Evolutionary conservation across 2,797 vertebrate species (phyloP).

Genomic region (Monodelphis domestica): DNA sequence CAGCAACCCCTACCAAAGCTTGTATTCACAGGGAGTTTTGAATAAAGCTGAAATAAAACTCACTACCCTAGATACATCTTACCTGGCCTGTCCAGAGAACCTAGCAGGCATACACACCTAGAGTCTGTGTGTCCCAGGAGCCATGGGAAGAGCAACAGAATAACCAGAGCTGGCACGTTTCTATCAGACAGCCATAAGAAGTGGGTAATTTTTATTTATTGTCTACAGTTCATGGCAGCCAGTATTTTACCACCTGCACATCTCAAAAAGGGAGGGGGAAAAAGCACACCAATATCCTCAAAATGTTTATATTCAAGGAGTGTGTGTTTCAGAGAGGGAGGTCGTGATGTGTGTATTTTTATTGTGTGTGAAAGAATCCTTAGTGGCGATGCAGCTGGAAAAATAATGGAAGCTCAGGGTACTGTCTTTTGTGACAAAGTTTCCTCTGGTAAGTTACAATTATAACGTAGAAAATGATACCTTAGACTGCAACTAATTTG

Average conservation of each 20-base stretch:
- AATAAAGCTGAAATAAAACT: neutral
- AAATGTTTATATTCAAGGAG: conserved; percentile 84
- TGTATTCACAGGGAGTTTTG: neutral
- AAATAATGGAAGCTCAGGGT: conserved; percentile 82
- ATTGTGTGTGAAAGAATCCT: conserved; percentile 81
- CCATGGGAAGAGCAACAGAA: conserved; percentile 48
- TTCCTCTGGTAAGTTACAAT: conserved; percentile 84
- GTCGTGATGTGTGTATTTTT: conserved; percentile 80
- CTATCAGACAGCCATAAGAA: conserved; percentile 76
- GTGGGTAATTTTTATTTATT: conserved; percentile 75
- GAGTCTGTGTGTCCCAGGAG: conserved; percentile 38
- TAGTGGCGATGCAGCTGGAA: conserved; percentile 81
- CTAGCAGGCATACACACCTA: conserved; percentile 54
- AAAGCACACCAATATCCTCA: conserved; percentile 83
- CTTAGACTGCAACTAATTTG: conserved; percentile 81
- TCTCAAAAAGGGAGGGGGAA: conserved; percentile 75
- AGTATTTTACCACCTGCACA: conserved; percentile 84
- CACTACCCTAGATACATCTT: neutral
- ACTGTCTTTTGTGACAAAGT: conserved; percentile 85
- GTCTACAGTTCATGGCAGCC: conserved; percentile 79
- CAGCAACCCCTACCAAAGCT: neutral
- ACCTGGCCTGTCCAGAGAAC: conserved; percentile 54
- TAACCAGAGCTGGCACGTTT: conserved; percentile 65
- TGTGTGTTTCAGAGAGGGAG: conserved; percentile 78
- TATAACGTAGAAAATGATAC: conserved; percentile 81